Evolutionary conservation across 2,113 vertebrate species (phyloP).

Genomic region (Varanus komodoensis): DNA sequence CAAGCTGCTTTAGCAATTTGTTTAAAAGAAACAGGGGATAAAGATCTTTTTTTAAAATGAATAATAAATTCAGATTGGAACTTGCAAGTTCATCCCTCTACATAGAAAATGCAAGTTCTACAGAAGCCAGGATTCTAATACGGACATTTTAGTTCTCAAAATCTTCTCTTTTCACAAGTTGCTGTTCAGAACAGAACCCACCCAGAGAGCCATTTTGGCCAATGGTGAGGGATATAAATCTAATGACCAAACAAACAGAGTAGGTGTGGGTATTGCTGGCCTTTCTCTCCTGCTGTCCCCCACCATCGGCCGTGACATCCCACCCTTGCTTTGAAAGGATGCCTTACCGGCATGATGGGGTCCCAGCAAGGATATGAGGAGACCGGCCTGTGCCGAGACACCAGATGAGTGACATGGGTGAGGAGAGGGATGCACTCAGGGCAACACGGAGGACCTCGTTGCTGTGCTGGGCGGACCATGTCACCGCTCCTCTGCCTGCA

Average conservation of each 20-base stretch:
- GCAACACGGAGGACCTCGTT: background rate
- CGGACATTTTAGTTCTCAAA: background rate
- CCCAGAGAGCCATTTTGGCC: too few species aligned
- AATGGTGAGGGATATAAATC: too few species aligned
- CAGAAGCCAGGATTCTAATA: background rate
- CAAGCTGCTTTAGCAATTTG: background rate
- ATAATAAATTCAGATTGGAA: background rate
- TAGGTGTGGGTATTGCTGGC: too few species aligned
- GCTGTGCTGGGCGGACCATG: background rate
- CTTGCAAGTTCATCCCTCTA: background rate
- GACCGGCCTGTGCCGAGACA: background rate
- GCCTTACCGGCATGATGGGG: background rate
- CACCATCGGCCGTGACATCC: too few species aligned
- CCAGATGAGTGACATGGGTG: background rate
- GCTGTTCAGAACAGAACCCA: background rate
- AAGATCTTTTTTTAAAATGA: background rate
- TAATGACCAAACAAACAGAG: too few species aligned
- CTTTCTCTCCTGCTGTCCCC: background rate
- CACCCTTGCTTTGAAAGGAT: background rate
- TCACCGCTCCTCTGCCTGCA: slow-evolving; percentile 50
- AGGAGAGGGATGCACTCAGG: background rate
- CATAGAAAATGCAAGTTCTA: background rate
- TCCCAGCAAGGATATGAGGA: background rate
- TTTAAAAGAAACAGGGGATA: background rate
- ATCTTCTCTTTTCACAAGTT: background rate